phyloP scores from a whole-genome alignment of 2,888 invertebrate species.

The Volucella inanis region DNA sequence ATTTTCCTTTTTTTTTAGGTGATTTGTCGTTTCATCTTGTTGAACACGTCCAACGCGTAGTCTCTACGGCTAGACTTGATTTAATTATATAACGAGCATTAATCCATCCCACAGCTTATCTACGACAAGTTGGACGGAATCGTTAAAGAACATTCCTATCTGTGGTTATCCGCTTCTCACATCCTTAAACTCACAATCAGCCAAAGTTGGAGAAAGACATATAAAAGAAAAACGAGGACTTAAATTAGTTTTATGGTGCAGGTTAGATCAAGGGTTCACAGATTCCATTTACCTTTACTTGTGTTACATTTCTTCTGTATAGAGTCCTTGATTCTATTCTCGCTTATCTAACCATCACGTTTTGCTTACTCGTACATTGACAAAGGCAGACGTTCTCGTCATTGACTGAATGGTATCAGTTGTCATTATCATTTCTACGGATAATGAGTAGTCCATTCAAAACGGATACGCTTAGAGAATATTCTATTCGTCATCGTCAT shows the following conservation, averaged over 20 bases:
- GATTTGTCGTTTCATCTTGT: slow-evolving; percentile 38
- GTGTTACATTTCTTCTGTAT: slow-evolving; percentile 24
- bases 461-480: slow-evolving; percentile 46
- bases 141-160: neutral
- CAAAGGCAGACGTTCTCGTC: slow-evolving; percentile 4
- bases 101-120: slow-evolving; percentile 16
- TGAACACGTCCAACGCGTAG: slow-evolving; percentile 16
- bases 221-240: slow-evolving; percentile 32
- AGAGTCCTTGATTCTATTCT: slow-evolving; percentile 27
- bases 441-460: slow-evolving; percentile 53
- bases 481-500: slow-evolving; percentile 20
- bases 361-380: slow-evolving; percentile 34
- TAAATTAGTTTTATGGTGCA: slow-evolving; percentile 34
- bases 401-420: slow-evolving; percentile 15
- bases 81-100: slow-evolving; percentile 56
- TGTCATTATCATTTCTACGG: slow-evolving; percentile 56
- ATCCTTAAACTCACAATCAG: neutral
- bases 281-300: slow-evolving; percentile 41
- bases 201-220: slow-evolving; percentile 1
- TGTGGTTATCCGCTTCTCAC: neutral
- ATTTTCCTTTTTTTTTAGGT: neutral
- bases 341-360: slow-evolving; percentile 41
- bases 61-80: slow-evolving; percentile 40
- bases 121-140: neutral
- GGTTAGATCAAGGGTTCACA: slow-evolving; percentile 40